These are phyloP conservation scores for Stylophora pistillata DNA, from an alignment of 64 coral and sea anemone species.

Conservation along the genomic window DNA sequence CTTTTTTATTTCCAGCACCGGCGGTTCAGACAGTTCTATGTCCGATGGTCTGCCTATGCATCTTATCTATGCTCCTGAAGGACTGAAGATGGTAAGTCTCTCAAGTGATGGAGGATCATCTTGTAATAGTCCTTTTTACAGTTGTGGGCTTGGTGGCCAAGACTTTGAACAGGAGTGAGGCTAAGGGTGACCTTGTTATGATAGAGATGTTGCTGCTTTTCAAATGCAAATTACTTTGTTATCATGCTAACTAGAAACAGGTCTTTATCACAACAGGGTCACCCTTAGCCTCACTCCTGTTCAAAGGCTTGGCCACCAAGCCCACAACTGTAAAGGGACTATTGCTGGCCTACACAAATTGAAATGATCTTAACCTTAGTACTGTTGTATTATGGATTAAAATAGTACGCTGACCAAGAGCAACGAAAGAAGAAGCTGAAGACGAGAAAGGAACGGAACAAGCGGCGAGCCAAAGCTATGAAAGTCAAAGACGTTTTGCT, in stretches of 20 bases:
- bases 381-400: background rate
- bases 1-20: constrained; percentile 39
- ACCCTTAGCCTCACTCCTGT: too few relatives aligned
- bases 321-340: too few relatives aligned
- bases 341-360: background rate
- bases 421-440: constrained; percentile 81
- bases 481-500: constrained; percentile 86
- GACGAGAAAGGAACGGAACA: constrained; percentile 91
- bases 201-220: too few relatives aligned
- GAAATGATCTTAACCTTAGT: background rate
- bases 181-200: too few relatives aligned
- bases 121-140: too few relatives aligned
- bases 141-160: too few relatives aligned
- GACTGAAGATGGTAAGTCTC: background rate
- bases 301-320: too few relatives aligned
- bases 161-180: too few relatives aligned
- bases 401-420: constrained; percentile 16
- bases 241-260: too few relatives aligned
- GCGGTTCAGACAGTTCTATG: constrained; percentile 91
- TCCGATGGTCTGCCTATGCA: constrained; percentile 96
- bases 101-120: background rate
- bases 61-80: constrained; percentile 78
- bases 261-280: too few relatives aligned
- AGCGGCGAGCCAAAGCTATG: constrained; percentile 82
- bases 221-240: too few relatives aligned